Evolutionary conservation across 2,113 vertebrate genomes (phyloP).

Genomic region (Nicator chloris): DNA sequence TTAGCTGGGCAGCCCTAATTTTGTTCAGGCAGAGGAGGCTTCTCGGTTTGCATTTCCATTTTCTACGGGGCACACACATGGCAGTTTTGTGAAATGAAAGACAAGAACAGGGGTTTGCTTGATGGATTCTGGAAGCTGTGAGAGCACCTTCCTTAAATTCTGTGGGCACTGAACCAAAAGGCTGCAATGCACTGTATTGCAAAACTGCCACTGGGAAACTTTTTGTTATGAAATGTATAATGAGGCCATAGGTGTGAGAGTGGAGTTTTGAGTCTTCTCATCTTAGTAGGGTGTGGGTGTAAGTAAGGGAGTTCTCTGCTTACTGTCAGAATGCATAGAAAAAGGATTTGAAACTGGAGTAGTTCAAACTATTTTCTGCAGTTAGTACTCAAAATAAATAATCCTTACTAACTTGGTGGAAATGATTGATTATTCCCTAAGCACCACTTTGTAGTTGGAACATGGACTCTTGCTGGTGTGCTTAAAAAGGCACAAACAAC

Average conservation of each 20-base stretch:
- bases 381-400: neutral
- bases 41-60: neutral
- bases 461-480: neutral
- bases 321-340: neutral
- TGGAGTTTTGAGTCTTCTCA: neutral
- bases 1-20: neutral
- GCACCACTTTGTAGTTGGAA: neutral
- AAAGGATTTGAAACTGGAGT: neutral
- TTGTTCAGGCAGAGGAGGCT: neutral
- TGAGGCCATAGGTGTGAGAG: neutral
- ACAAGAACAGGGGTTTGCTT: neutral
- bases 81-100: neutral
- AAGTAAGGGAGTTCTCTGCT: neutral
- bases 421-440: constrained; percentile 24
- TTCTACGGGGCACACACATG: neutral
- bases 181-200: neutral
- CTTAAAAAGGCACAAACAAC: constrained; percentile 11
- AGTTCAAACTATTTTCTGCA: neutral
- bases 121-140: neutral
- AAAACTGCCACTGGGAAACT: neutral
- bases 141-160: neutral
- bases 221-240: neutral
- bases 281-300: neutral
- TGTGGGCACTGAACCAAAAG: neutral
- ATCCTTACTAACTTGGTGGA: constrained; percentile 19